Base-by-base conservation (phyloP, 2,797 vertebrate genomes). In the Varecia variegata region DNA sequence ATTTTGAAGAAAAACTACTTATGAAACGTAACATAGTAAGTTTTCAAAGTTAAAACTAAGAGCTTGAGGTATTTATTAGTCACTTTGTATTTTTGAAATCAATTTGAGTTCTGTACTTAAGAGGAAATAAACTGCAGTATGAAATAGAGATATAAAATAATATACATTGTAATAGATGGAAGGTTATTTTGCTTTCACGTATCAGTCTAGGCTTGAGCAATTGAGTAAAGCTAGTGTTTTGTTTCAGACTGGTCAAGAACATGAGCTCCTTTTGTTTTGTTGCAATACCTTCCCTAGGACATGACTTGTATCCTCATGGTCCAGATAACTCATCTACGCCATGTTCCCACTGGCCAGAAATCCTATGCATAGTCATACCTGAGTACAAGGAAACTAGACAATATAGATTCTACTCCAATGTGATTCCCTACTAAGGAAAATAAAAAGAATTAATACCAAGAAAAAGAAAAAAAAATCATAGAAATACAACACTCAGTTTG, bases 1-100 rank as follows among this genome's bases (percentile, higher is more conserved):
- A 71, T 79, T 95, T 77, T 71, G 68, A 60, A 88, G 40, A 9
- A 67, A 77, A 86, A 89, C 11, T 40, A 83, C 80, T 62, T 45
- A 40, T 73, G 38, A 47, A 90, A 21, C 2, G 43, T 13, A 76
- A 14, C 7, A 79, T 38, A 68, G 20, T 35, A 76, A 70, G 32
- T 70, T 65, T 14, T 86, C 18, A 81, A 65, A 83, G 30, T 86
- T 4, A 56, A 65, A 92, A 30, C 11, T 38, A 60, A 38, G 25
- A 62, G 2, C 20, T 52, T 70, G 38, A 83, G 23, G 5, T 83
- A 60, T 73, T 9, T 82, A 5, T 70, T 70, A 52, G 27, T 45
- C 15, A 40, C 11, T 88, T 60, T 35, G 5, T 56, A 94, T 47
- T 93, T 88, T 84, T 84, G 0, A 85, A 87, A 56, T 79, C 18